A percentile compares a stretch with the other conserved stretches of the same genome.
These are phyloP conservation scores for Trachelus tabidus DNA, from an alignment of 2,888 invertebrate species.

Conservation along the genomic window DNA sequence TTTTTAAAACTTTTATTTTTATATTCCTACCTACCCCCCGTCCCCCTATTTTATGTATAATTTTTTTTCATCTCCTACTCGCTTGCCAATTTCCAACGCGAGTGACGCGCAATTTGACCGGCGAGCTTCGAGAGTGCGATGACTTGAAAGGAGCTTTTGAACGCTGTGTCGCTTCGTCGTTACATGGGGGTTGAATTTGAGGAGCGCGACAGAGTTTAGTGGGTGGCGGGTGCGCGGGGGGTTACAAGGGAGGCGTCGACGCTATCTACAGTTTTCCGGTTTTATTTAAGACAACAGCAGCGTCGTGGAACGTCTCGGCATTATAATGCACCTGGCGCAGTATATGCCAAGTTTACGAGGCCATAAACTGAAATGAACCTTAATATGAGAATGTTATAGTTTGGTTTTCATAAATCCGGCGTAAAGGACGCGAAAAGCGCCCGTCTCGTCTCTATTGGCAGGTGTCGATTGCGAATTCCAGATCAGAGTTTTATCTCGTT, in stretches of 20 bases:
- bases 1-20: too few relatives aligned
- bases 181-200: too few relatives aligned
- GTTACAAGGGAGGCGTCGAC: neutral
- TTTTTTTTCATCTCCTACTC: neutral
- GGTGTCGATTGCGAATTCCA: too few relatives aligned
- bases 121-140: too few relatives aligned
- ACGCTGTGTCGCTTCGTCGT: too few relatives aligned
- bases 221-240: neutral
- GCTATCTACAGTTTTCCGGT: slow-evolving; percentile 38
- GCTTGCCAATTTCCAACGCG: neutral
- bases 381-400: slow-evolving; percentile 58
- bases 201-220: neutral
- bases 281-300: slow-evolving; percentile 45
- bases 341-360: slow-evolving; percentile 50
- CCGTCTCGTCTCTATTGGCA: slow-evolving; percentile 5
- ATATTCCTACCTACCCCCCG: neutral
- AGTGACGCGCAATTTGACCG: too few relatives aligned
- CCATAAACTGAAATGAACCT: slow-evolving; percentile 55
- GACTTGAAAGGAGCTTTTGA: too few relatives aligned
- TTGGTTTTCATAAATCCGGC: slow-evolving; percentile 55
- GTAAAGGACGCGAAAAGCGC: slow-evolving; percentile 19
- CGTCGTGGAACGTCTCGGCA: slow-evolving; percentile 23
- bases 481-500: too few relatives aligned
- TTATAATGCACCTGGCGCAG: slow-evolving; percentile 52
- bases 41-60: neutral